Evolutionary conservation across 2,888 invertebrate genomes (phyloP).

Genomic region (Acrobasis consociella): DNA sequence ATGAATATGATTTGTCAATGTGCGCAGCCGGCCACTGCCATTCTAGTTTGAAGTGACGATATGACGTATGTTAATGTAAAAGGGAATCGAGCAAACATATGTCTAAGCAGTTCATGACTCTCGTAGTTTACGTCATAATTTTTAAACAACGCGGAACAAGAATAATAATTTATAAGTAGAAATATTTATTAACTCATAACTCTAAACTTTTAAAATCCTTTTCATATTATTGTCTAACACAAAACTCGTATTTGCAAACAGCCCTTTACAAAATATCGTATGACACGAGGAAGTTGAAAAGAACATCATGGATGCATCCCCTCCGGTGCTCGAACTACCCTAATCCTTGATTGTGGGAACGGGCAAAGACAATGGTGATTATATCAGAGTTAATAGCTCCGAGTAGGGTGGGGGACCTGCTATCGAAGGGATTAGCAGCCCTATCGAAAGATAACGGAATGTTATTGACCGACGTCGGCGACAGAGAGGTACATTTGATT

Average conservation of each 20-base stretch:
- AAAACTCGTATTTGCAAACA: constrained; percentile 13
- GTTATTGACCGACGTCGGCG: constrained; percentile 24
- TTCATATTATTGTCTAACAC: background rate
- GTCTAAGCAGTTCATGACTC: too few relatives aligned
- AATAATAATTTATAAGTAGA: too few relatives aligned
- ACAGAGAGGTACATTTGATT: background rate
- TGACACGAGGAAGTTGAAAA: constrained; percentile 18
- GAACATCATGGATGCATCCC: constrained; percentile 19
- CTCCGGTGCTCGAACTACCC: constrained; percentile 35
- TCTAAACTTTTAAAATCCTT: background rate
- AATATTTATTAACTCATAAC: too few relatives aligned
- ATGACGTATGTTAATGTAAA: too few relatives aligned
- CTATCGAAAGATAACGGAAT: constrained; percentile 41
- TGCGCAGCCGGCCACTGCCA: too few relatives aligned
- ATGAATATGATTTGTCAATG: too few relatives aligned
- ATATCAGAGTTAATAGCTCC: constrained; percentile 75
- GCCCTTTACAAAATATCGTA: constrained; percentile 14
- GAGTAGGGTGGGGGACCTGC: constrained; percentile 51
- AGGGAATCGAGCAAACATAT: too few relatives aligned
- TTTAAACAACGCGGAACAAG: too few relatives aligned
- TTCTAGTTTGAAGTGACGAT: too few relatives aligned
- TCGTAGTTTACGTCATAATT: too few relatives aligned
- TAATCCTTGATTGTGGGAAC: constrained; percentile 71
- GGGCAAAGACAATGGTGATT: constrained; percentile 77
- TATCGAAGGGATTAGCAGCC: constrained; percentile 68